phyloP scores from a whole-genome alignment of 2,888 invertebrate species.

The Aspidiotus destructor region DNA sequence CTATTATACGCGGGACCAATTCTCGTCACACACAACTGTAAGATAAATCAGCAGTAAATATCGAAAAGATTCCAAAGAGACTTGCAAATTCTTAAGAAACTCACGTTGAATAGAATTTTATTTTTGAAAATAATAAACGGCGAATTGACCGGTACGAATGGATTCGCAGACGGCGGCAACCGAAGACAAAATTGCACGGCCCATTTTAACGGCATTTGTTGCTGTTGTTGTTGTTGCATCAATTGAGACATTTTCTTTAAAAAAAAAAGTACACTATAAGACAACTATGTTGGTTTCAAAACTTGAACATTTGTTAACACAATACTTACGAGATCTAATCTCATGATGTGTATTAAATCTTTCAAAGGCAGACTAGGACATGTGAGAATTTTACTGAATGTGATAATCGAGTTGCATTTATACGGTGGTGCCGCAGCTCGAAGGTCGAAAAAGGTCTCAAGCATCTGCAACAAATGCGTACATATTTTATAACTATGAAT shows the following conservation, averaged over 20 bases:
- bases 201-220: conserved; percentile 67
- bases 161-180: conserved; percentile 73
- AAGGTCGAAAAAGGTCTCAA: conserved; percentile 87
- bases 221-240: conserved; percentile 45
- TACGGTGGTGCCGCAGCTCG: conserved; percentile 83
- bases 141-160: conserved; percentile 82
- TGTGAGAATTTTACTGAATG: conserved; percentile 75
- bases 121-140: conserved; percentile 74
- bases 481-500: neutral
- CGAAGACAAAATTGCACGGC: conserved; percentile 83
- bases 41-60: neutral
- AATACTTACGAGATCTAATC: conserved; percentile 48
- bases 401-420: conserved; percentile 76
- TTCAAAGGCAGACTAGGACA: conserved; percentile 78
- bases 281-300: neutral
- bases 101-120: conserved; percentile 86
- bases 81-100: conserved; percentile 41
- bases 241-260: conserved; percentile 40
- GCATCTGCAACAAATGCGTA: conserved; percentile 48
- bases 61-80: neutral
- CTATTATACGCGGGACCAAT: conserved; percentile 51
- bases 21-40: conserved; percentile 63
- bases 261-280: neutral
- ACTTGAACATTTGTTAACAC: neutral
- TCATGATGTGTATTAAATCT: conserved; percentile 84